Conservation (phyloP, 2,797 vertebrate species). For the Pygocentrus nattereri region DNA sequence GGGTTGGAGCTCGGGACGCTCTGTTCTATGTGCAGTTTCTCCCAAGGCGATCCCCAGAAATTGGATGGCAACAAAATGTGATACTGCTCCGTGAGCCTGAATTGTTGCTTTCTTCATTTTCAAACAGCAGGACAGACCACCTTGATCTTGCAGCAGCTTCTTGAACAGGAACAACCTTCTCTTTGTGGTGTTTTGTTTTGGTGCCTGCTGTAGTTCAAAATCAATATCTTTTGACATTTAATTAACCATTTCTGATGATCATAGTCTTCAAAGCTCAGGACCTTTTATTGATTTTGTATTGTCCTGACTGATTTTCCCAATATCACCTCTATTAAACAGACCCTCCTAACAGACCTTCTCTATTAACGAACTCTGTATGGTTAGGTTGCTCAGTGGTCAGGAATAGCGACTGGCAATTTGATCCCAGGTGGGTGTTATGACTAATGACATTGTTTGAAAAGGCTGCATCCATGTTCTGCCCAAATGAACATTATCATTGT, state of each 20-base stretch:
- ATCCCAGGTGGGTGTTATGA: background rate
- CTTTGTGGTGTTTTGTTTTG: background rate
- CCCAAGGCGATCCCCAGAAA: conserved; percentile 16
- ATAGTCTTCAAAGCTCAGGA: no score
- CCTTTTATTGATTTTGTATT: background rate
- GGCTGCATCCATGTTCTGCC: background rate
- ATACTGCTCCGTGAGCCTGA: background rate
- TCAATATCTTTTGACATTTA: no score
- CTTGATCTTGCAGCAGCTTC: background rate
- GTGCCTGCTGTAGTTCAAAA: no score
- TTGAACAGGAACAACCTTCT: background rate
- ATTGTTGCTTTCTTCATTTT: conserved; percentile 10
- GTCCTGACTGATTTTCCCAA: background rate
- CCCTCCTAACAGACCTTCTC: background rate
- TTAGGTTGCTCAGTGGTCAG: no score
- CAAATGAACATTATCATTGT: background rate
- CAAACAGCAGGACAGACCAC: background rate
- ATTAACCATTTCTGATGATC: no score
- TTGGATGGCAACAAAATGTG: background rate
- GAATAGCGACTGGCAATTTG: background rate
- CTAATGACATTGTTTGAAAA: background rate
- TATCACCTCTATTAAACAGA: background rate
- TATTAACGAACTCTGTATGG: background rate
- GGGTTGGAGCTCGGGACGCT: background rate
- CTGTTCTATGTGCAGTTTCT: conserved; percentile 27